Evolutionary conservation across 2,888 invertebrate species (phyloP), one percentile per base, ranked within the genome.

Genomic region (Encarsia formosa): DNA sequence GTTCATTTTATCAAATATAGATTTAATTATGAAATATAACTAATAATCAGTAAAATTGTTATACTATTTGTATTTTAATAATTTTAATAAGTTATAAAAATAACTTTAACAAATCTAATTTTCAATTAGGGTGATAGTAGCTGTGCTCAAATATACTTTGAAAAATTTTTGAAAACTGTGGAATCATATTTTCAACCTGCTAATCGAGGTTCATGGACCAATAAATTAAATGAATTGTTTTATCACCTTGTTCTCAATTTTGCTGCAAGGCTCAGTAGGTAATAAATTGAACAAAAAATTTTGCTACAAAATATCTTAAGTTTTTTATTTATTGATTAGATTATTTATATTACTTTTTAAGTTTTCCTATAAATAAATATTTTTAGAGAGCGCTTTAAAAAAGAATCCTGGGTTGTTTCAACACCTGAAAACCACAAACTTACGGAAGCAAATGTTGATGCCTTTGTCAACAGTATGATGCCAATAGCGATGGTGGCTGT

Each of bases 151-250:
- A 80, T 80, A 39, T 85, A 91, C 64, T 77, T 96, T 43, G 82
- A 84, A 52, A 86, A 87, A 63, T 85, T 95, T 66, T 82, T 95
- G 65, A 86, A 84, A 60, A 86, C 88, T 0, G 76, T 93, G 3
- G 90, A 91, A 71, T 88, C 91, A 4, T 95, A 91, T 74, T 84
- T 88, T 63, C 90, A 95, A 75, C 91, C 91, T 43, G 93, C 93
- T 1, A 96, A 96, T 72, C 74, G 78, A 26, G 95, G 95, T 20
- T 72, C 83, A 37, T 95, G 94, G 91, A 81, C 85, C 0, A 71
- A 72, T 54, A 83, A 81, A 59, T 76, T 90, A 1, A 79, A 82
- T 50, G 83, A 86, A 47, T 74, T 89, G 5, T 75, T 38, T 26
- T 5, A 24, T 8, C 19, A 43, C 11, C 32, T 47, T 5, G 31